Conservation (phyloP, 2,888 invertebrate species). For the Dicycla oo region DNA sequence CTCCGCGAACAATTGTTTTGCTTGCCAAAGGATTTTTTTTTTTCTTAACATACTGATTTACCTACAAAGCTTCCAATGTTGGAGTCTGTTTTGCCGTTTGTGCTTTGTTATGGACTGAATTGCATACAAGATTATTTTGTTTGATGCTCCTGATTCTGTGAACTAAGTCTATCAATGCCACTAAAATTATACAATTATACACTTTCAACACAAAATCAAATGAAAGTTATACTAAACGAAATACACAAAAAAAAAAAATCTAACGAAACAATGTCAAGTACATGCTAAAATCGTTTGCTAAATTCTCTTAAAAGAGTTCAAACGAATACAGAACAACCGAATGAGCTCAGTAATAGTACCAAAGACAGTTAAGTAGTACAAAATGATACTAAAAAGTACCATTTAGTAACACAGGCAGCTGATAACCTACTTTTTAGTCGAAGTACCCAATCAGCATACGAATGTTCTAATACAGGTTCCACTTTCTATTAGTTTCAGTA, state of each 20-base stretch:
- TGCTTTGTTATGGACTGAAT: not conserved
- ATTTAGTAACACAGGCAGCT: constrained; percentile 49
- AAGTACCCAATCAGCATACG: constrained; percentile 47
- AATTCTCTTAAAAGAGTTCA: constrained; percentile 42
- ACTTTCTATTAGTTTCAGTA: constrained; percentile 54
- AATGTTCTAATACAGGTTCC: constrained; percentile 36
- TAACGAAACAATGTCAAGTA: constrained; percentile 31
- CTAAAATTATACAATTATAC: not conserved
- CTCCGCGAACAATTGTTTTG: constrained; percentile 4
- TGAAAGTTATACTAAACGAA: not conserved
- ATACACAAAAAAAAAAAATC: constrained; percentile 1
- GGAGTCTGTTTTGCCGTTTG: not conserved
- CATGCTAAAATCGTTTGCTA: constrained; percentile 36
- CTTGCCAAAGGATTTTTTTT: not conserved
- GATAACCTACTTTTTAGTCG: constrained; percentile 50
- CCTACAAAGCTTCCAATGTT: not conserved
- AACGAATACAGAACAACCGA: constrained; percentile 35
- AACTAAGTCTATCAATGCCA: not conserved
- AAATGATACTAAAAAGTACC: constrained; percentile 47
- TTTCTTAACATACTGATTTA: not conserved
- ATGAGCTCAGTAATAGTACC: constrained; percentile 47
- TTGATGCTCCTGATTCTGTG: not conserved
- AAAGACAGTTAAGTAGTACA: constrained; percentile 47
- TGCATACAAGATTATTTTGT: not conserved
- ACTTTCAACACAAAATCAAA: not conserved